These are phyloP conservation scores for Siphamia tubifer DNA, from an alignment of 2,113 vertebrate genomes.

Conservation along the genomic window DNA sequence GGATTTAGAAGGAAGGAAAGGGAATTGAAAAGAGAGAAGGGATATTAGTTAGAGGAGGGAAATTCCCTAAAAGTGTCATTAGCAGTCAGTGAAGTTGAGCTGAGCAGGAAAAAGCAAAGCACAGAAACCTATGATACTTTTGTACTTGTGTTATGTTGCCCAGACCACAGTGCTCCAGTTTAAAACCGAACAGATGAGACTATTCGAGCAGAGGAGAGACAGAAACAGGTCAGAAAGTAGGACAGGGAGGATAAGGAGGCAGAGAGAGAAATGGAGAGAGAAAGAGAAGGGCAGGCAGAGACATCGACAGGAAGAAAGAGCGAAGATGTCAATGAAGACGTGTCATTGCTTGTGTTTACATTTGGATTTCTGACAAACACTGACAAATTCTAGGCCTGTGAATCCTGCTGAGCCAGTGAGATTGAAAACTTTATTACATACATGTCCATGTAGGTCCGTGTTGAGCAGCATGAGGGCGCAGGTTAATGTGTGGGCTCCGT, in stretches of 20 bases:
- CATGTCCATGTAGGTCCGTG: constrained; percentile 83
- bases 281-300: neutral
- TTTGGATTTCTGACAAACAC: neutral
- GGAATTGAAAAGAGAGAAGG: constrained; percentile 54
- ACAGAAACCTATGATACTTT: neutral
- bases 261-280: neutral
- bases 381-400: neutral
- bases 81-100: neutral
- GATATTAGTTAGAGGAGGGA: constrained; percentile 54
- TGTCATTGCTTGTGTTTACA: neutral
- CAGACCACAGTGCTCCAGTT: constrained; percentile 44
- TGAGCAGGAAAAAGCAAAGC: constrained; percentile 13
- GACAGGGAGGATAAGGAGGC: constrained; percentile 18
- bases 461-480: constrained; percentile 84
- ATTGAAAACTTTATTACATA: constrained; percentile 57
- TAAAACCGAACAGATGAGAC: constrained; percentile 41
- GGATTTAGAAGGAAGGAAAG: constrained; percentile 47
- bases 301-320: neutral
- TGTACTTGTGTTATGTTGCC: constrained; percentile 3
- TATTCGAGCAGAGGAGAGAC: constrained; percentile 48
- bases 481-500: constrained; percentile 82
- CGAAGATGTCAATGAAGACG: neutral
- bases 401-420: neutral
- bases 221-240: constrained; percentile 71
- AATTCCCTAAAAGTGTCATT: constrained; percentile 1